phyloP scores from a whole-genome alignment of 2,888 invertebrate genomes.

The Bombyx huttoni region DNA sequence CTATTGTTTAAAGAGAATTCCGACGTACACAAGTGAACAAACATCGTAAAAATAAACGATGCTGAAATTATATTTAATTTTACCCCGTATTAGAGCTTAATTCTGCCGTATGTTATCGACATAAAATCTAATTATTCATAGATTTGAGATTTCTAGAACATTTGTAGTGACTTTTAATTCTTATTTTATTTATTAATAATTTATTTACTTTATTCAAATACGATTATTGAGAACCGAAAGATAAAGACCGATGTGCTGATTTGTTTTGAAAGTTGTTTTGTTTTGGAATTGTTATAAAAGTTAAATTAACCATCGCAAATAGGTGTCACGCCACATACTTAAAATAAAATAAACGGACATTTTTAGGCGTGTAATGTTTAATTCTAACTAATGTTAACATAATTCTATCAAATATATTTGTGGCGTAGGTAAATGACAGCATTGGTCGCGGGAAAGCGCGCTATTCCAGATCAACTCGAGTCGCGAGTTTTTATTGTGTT shows the following conservation, averaged over 20 bases:
- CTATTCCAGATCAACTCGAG: slow-evolving; percentile 26
- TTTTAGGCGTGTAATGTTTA: too few species aligned
- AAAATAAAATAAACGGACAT: too few species aligned
- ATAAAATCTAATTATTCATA: slow-evolving; percentile 26
- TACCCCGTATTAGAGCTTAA: slow-evolving; percentile 18
- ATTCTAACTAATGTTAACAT: too few species aligned
- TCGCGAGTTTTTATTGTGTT: slow-evolving; percentile 32
- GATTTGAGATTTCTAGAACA: slow-evolving; percentile 8
- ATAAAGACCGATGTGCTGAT: too few species aligned
- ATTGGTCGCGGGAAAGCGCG: slow-evolving; percentile 42
- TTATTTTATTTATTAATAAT: not conserved
- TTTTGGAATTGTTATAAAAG: too few species aligned
- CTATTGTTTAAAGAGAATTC: slow-evolving; percentile 14
- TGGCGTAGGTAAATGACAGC: slow-evolving; percentile 24
- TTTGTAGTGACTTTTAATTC: not conserved
- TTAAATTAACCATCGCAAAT: too few species aligned
- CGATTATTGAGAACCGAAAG: not conserved
- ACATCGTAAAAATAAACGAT: slow-evolving; percentile 39
- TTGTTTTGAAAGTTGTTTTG: too few species aligned
- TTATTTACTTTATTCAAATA: not conserved
- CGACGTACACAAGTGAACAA: slow-evolving; percentile 39
- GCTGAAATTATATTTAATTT: slow-evolving; percentile 21
- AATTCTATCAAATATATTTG: not conserved
- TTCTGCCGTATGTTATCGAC: slow-evolving; percentile 45
- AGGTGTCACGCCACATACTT: too few species aligned